Conservation (phyloP, 2,888 invertebrate genomes). For the Cryptus viduatorius region DNA sequence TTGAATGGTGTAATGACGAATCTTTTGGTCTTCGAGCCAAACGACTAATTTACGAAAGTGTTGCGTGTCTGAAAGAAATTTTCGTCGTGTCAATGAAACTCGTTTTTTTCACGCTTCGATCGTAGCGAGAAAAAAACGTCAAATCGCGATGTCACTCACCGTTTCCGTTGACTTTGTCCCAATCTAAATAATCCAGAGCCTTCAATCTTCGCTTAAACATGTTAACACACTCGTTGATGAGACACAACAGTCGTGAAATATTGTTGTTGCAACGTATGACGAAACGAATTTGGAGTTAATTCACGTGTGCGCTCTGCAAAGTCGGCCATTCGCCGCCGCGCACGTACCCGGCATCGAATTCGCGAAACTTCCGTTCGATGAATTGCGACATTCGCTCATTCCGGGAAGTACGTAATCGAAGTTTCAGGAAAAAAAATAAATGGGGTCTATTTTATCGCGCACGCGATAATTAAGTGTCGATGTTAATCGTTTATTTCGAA, state of each 20-base stretch:
- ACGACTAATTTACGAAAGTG: conserved; percentile 92
- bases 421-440: neutral
- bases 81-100: conserved; percentile 4
- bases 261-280: conserved; percentile 6
- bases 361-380: conserved; percentile 4
- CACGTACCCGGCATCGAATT: neutral
- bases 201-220: conserved; percentile 93
- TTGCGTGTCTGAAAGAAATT: conserved; percentile 88
- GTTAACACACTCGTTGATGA: conserved; percentile 71
- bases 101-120: neutral
- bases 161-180: conserved; percentile 89
- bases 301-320: neutral
- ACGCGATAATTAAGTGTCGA: too few species aligned
- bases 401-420: neutral
- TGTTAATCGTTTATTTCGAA: neutral
- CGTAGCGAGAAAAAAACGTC: neutral
- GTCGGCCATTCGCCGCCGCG: neutral
- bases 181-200: conserved; percentile 92
- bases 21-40: conserved; percentile 98
- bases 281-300: conserved; percentile 10
- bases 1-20: conserved; percentile 94
- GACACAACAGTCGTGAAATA: neutral
- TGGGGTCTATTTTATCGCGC: too few species aligned
- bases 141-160: conserved; percentile 86
- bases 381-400: neutral